A percentile compares a stretch with the other conserved stretches of the same genome.
These are phyloP conservation scores for Cranoglanis bouderius DNA, from an alignment of 2,113 vertebrate genomes.

Conservation along the genomic window DNA sequence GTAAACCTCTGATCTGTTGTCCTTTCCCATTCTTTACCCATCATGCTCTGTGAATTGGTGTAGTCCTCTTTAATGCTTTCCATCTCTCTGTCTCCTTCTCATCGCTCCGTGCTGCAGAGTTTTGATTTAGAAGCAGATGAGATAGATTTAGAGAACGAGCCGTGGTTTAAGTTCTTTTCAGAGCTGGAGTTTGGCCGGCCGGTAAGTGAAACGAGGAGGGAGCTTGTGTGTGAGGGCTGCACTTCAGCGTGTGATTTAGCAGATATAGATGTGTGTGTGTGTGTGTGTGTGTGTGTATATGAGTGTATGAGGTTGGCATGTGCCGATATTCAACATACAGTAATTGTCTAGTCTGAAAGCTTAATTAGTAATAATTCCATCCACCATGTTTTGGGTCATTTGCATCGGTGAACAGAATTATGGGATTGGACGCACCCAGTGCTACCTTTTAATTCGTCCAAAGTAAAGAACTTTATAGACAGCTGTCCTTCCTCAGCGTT, in stretches of 20 bases:
- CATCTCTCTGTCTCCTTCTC: constrained; percentile 41
- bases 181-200: constrained; percentile 98
- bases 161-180: constrained; percentile 99
- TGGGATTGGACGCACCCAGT: neutral
- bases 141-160: constrained; percentile 99
- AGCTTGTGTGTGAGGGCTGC: constrained; percentile 29
- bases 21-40: constrained; percentile 54
- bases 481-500: neutral
- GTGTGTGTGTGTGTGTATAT: constrained; percentile 55
- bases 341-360: neutral
- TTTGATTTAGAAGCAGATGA: constrained; percentile 89
- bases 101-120: constrained; percentile 82
- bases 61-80: constrained; percentile 64
- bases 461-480: neutral
- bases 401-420: neutral
- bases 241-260: constrained; percentile 49
- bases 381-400: neutral
- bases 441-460: neutral
- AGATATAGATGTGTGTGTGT: constrained; percentile 63
- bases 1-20: constrained; percentile 9
- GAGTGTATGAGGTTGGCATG: constrained; percentile 30
- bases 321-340: neutral
- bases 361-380: neutral
- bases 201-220: constrained; percentile 79
- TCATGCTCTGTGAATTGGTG: constrained; percentile 42